Evolutionary conservation across 2,888 invertebrate species (phyloP), one percentile per base, ranked within the genome.

Genomic region (Caenorhabditis panamensis): DNA sequence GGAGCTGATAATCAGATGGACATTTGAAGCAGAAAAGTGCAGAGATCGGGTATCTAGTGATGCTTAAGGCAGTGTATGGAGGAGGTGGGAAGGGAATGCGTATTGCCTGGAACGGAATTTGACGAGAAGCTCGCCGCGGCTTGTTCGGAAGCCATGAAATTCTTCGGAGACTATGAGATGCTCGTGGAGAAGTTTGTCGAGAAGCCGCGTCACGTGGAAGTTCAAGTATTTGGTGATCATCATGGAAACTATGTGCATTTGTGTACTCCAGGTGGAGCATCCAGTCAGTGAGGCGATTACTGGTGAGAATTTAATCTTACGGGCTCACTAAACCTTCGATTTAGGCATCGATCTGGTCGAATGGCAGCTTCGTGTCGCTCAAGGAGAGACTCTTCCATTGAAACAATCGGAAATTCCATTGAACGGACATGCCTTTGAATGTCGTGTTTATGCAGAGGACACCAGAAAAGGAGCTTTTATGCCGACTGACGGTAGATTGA

Each of bases 51-150:
- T 99, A 95, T 92, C 99, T 99, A 0, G 93, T 99, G 0, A 99
- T 99, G 98, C 96, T 99, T 82, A 99, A 99, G 92, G 97, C 99
- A 13, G 96, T 99, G 0, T 93, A 96, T 71, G 99, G 99, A 37
- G 99, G 99, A 9, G 98, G 98, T 73, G 98, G 98, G 71, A 99
- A 97, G 93, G 96, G 99, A 64, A 99, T 99, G 99, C 93, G 99
- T 91, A 96, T 98, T 85, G 95, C 95, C 0, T 93, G 94, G 91
- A 94, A 93, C 11, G 94, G 95, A 97, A 85, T 99, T 99, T 91
- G 92, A 94, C 8, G 93, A 94, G 56, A 95, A 95, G 49, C 64
- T 85, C 0, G 83, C 82, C 2, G 84, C 85, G 22, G 85, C 85
- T 22, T 56, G 95, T 88, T 94, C 95, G 18, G 99, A 99, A 92